A percentile compares a stretch with the other conserved stretches of the same genome.
These are phyloP conservation scores for Galerucella nymphaeae DNA, from an alignment of 2,888 invertebrate species.

Conservation along the genomic window DNA sequence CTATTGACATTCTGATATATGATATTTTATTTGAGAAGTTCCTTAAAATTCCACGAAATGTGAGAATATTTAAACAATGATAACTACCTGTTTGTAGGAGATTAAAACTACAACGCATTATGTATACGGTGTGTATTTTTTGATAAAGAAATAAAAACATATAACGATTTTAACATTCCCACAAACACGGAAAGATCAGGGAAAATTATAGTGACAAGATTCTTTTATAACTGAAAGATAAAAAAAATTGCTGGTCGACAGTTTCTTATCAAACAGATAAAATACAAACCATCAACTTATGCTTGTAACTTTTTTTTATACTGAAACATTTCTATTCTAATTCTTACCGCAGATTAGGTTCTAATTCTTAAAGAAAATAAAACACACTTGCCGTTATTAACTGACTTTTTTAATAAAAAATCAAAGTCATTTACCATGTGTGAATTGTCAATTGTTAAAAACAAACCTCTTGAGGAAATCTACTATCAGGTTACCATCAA, in stretches of 20 bases:
- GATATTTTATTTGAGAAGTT: not conserved
- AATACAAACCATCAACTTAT: too few species aligned
- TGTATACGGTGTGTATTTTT: not conserved
- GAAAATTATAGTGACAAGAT: too few species aligned
- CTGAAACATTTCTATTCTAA: too few species aligned
- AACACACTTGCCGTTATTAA: too few species aligned
- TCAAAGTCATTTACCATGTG: not conserved
- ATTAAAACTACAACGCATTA: not conserved
- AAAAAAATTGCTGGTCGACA: too few species aligned
- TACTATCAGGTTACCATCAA: conserved; percentile 5
- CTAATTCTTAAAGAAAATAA: too few species aligned
- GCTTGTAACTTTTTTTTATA: too few species aligned
- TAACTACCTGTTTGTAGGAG: not conserved
- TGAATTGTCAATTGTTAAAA: not conserved
- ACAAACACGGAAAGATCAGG: not conserved
- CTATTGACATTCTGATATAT: not conserved
- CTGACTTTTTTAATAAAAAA: not conserved
- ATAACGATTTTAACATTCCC: not conserved
- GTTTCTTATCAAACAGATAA: too few species aligned
- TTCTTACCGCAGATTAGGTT: too few species aligned
- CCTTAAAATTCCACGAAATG: not conserved
- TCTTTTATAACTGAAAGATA: too few species aligned
- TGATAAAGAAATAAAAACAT: conserved; percentile 2
- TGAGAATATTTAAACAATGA: conserved; percentile 4
- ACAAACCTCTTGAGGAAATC: not conserved